phyloP scores from a whole-genome alignment of 2,797 vertebrate genomes.

The Sternotherus odoratus region DNA sequence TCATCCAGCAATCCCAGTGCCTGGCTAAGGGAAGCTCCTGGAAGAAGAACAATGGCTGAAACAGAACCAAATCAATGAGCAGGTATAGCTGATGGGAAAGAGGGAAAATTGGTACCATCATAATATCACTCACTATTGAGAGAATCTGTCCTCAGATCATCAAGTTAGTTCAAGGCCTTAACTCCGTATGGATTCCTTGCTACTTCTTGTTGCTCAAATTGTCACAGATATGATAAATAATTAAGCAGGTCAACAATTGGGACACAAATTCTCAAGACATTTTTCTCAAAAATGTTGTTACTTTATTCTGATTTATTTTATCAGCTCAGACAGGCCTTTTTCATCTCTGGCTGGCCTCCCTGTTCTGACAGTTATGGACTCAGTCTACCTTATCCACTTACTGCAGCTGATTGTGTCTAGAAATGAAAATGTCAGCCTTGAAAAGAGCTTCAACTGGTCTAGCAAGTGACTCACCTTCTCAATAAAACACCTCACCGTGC shows the following conservation, averaged over 20 bases:
- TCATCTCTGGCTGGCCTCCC: neutral
- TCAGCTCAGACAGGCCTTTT: neutral
- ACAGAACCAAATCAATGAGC: neutral
- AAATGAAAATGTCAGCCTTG: neutral
- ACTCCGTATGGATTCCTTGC: neutral
- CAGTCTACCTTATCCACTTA: neutral
- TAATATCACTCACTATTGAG: neutral
- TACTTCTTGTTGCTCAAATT: neutral
- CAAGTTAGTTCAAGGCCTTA: neutral
- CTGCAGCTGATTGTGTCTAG: neutral
- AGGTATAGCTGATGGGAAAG: fast-evolving
- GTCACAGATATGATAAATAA: fast-evolving
- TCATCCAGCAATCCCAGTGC: neutral
- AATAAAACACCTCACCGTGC: neutral
- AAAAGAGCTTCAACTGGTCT: neutral
- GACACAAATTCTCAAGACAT: neutral
- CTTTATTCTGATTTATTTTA: neutral
- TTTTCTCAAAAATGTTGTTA: neutral
- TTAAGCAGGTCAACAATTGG: neutral
- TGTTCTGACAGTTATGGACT: neutral
- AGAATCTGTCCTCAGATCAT: neutral
- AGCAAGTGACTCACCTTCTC: neutral
- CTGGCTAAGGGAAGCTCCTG: neutral
- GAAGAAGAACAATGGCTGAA: neutral
- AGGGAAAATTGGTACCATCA: neutral